Evolutionary conservation across 2,113 vertebrate genomes (phyloP), one percentile per base, ranked within the genome.

Genomic region (Limnothrissa miodon): DNA sequence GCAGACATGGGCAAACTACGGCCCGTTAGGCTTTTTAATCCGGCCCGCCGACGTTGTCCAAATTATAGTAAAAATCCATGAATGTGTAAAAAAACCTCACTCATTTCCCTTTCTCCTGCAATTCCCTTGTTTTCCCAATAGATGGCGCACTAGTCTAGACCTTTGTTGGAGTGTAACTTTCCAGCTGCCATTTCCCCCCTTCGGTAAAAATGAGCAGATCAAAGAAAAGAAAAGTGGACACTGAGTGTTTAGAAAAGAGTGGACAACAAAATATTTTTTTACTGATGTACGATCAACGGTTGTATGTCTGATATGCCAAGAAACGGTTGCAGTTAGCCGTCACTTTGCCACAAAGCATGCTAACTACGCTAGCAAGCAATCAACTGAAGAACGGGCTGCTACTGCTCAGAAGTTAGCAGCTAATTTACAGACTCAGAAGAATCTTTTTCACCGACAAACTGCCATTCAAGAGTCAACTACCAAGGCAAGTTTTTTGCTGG

Each of bases 341-440:
- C 45, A 66, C 74, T 86, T 84, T 86, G 23, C 74, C 46, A 84
- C 45, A 4, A 84, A 81, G 82, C 83, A 82, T 86, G 74, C 81
- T 44, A 80, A 87, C n/a, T 83, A 83, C 1, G 82, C 80, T 79
- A 84, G 19, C 86, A 87, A 85, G 9, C 74, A 84, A 78, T 83
- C 78, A 48, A 74, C 25, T 33, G 62, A 86, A 70, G 78, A 86
- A 82, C 8, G 70, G 80, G 5, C 56, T 44, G 78, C 84, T 81
- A 81, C 81, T 4, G 53, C 79, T 83, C 45, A 78, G 81, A 83
- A 79, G 36, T 84, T 84, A 33, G 53, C 56, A 33, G 36, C 51
- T 21, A 56, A n/a, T 56, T 56, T 56, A n/a, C 17, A 56, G 51
- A 19, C 78, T 56, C 44, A 70, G 29, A 56, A 85, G 51, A 78